Percentiles rank a stretch among this genome's conserved stretches.
Evolutionary conservation across 53 echinoderm and acorn worm genomes (phyloP).

Genomic region (Glandiceps talaboti): DNA sequence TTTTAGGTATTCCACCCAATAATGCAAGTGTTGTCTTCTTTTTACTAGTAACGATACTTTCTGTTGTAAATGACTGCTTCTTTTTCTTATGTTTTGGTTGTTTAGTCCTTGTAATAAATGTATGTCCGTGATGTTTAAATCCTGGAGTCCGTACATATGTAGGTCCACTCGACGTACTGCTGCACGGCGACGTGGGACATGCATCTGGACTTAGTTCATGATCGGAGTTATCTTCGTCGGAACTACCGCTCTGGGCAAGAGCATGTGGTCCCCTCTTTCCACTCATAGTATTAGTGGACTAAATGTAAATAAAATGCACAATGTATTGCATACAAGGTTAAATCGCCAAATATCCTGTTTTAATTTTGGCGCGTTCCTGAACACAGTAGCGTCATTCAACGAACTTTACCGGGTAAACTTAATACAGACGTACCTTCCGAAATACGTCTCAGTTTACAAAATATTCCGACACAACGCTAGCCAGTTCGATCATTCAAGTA

Average conservation of each 20-base stretch:
- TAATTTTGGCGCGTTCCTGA: too few species aligned
- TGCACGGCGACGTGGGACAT: slow-evolving; percentile 60
- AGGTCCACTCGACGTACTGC: slow-evolving; percentile 92
- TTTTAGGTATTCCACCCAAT: background rate
- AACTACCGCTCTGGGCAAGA: slow-evolving; percentile 62
- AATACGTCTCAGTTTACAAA: too few species aligned
- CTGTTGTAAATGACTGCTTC: background rate
- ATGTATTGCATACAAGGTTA: too few species aligned
- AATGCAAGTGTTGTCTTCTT: background rate
- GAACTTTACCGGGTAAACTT: too few species aligned
- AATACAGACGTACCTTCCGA: too few species aligned
- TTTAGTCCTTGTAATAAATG: background rate
- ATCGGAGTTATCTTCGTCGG: slow-evolving; percentile 77
- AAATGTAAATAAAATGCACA: too few species aligned
- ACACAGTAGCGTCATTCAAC: too few species aligned
- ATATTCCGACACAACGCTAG: too few species aligned
- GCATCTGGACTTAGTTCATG: slow-evolving; percentile 29
- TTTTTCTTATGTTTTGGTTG: background rate
- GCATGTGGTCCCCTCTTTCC: slow-evolving; percentile 67
- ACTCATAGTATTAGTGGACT: background rate
- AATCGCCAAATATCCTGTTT: too few species aligned
- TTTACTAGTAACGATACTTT: background rate
- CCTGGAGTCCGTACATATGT: slow-evolving; percentile 76
- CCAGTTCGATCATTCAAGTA: too few species aligned
- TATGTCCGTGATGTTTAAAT: slow-evolving; percentile 71